Evolutionary conservation across 1,140 invertebrate genomes (phyloP).

Genomic region (Oncopodura yosiiana): DNA sequence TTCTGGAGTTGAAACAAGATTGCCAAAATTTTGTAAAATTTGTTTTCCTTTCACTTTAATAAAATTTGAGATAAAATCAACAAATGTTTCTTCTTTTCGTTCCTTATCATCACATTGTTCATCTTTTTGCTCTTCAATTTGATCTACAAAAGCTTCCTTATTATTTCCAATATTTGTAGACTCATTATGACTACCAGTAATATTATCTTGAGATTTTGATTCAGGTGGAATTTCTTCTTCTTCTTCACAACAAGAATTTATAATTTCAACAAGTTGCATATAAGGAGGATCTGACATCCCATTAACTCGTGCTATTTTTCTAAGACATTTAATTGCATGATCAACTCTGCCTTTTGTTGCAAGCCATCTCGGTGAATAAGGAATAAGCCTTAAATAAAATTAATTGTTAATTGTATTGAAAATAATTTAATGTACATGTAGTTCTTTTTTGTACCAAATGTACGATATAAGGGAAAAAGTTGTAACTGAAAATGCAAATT

Average conservation of each 20-base stretch:
- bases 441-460: slow-evolving; percentile 46
- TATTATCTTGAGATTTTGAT: too few relatives aligned
- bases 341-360: slow-evolving; percentile 58
- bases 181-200: too few relatives aligned
- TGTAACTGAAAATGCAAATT: slow-evolving; percentile 58
- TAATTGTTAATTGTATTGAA: too few relatives aligned
- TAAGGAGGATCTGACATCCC: slow-evolving; percentile 34
- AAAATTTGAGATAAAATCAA: too few relatives aligned
- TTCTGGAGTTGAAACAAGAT: slow-evolving; percentile 20
- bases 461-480: slow-evolving; percentile 54
- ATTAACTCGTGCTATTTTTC: slow-evolving; percentile 52
- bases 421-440: too few relatives aligned
- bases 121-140: too few relatives aligned
- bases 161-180: too few relatives aligned
- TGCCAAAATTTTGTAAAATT: slow-evolving; percentile 13
- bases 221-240: too few relatives aligned
- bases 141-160: too few relatives aligned
- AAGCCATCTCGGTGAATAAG: slow-evolving; percentile 76
- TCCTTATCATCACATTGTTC: too few relatives aligned
- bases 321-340: slow-evolving; percentile 57
- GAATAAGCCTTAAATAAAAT: slow-evolving; percentile 50
- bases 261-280: slow-evolving; percentile 8
- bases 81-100: too few relatives aligned
- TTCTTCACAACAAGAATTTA: slow-evolving; percentile 15
- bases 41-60: too few relatives aligned